These are phyloP conservation scores for Excalfactoria chinensis DNA, from an alignment of 2,113 vertebrate species.

Conservation along the genomic window DNA sequence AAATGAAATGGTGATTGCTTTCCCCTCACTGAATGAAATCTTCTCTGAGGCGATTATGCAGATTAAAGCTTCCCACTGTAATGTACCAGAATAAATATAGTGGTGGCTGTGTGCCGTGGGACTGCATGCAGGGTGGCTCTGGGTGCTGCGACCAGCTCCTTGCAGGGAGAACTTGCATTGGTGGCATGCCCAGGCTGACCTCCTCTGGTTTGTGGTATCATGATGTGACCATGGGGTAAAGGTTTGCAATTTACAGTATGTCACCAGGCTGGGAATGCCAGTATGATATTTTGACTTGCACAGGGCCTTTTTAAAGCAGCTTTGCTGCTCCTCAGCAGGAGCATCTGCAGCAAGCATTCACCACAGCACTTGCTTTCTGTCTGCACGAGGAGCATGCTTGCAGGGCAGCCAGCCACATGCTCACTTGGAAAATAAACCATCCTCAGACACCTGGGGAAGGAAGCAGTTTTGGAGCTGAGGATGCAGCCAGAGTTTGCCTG, in stretches of 20 bases:
- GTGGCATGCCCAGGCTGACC: not conserved
- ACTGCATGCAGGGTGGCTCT: not conserved
- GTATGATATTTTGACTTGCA: not conserved
- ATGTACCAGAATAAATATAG: constrained; percentile 74
- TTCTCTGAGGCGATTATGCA: constrained; percentile 78
- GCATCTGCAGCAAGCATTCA: not conserved
- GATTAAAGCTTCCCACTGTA: constrained; percentile 77
- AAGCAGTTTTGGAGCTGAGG: not conserved
- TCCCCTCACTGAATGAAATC: constrained; percentile 78
- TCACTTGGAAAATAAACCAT: not conserved
- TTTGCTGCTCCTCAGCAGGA: not conserved
- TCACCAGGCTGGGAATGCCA: not conserved
- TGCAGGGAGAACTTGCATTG: not conserved
- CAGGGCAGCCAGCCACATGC: not conserved
- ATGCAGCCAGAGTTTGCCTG: not conserved
- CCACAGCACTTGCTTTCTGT: not conserved
- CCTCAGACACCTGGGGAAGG: not conserved
- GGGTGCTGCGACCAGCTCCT: not conserved
- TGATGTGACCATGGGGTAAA: no score
- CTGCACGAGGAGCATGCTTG: not conserved
- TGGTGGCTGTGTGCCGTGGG: not conserved
- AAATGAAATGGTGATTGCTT: constrained; percentile 82
- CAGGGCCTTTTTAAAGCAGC: not conserved
- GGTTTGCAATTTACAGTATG: not conserved
- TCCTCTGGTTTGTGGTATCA: no score